Evolutionary conservation across 2,797 vertebrate genomes (phyloP).

Genomic region (Eulemur rubriventer): DNA sequence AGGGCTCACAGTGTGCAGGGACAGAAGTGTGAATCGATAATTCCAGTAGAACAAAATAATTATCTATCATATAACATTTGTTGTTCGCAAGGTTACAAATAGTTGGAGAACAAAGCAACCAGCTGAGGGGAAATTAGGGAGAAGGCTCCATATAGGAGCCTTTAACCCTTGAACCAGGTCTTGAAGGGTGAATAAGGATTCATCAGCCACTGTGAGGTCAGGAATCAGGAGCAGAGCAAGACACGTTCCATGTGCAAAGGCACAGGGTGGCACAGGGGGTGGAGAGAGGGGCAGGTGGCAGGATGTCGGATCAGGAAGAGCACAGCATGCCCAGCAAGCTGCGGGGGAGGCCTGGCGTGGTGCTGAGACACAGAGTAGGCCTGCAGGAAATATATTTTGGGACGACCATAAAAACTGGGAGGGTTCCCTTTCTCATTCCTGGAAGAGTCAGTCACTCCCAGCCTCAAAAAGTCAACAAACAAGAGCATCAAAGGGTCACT

Average conservation of each 20-base stretch:
- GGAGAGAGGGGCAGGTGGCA: neutral
- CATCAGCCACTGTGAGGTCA: neutral
- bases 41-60: neutral
- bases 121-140: neutral
- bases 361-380: neutral
- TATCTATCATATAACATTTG: neutral
- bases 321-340: neutral
- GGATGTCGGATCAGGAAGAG: neutral
- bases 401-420: neutral
- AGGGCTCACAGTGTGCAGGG: neutral
- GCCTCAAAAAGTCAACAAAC: conserved; percentile 32
- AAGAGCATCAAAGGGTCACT: neutral
- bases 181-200: neutral
- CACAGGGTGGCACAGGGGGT: neutral
- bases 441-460: neutral
- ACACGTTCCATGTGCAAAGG: neutral
- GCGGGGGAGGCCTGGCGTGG: too few relatives aligned
- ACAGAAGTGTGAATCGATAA: neutral
- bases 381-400: neutral
- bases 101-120: neutral
- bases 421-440: neutral
- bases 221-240: neutral
- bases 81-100: neutral
- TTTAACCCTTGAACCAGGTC: neutral
- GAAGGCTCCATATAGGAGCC: neutral